These are phyloP conservation scores for Lutra lutra DNA, from an alignment of 2,797 vertebrate species.

Conservation along the genomic window DNA sequence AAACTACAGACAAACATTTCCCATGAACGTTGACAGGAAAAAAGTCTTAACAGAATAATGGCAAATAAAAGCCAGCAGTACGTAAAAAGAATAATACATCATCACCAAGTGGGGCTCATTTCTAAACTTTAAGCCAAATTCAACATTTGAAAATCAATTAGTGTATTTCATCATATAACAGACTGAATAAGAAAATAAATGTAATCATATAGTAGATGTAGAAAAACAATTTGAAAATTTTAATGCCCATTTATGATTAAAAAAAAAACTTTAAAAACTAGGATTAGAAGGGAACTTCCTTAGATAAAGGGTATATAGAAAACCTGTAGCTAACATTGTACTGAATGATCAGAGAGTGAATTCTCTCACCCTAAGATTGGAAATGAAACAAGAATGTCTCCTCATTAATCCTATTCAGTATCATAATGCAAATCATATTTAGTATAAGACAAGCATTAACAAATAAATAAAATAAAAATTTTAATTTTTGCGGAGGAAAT, in stretches of 20 bases:
- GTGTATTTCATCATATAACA: neutral
- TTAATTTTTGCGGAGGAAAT: neutral
- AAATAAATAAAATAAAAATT: neutral
- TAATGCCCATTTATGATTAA: neutral
- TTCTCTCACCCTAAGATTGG: neutral
- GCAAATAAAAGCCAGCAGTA: neutral
- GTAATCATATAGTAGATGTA: neutral
- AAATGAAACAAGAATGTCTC: neutral
- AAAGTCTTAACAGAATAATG: neutral
- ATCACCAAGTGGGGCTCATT: neutral
- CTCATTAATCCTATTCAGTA: neutral
- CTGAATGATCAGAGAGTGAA: neutral
- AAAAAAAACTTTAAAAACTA: neutral
- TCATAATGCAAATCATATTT: neutral
- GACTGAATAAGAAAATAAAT: constrained; percentile 10
- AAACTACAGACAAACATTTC: neutral
- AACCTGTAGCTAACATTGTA: neutral
- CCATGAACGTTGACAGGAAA: neutral
- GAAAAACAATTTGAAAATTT: neutral
- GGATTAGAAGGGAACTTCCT: neutral
- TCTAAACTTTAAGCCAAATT: neutral
- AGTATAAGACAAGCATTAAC: neutral
- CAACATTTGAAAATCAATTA: constrained; percentile 4
- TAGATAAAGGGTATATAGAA: neutral
- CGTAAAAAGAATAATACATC: neutral